Conservation (phyloP, 2,113 vertebrate genomes). For the Daubentonia madagascariensis region DNA sequence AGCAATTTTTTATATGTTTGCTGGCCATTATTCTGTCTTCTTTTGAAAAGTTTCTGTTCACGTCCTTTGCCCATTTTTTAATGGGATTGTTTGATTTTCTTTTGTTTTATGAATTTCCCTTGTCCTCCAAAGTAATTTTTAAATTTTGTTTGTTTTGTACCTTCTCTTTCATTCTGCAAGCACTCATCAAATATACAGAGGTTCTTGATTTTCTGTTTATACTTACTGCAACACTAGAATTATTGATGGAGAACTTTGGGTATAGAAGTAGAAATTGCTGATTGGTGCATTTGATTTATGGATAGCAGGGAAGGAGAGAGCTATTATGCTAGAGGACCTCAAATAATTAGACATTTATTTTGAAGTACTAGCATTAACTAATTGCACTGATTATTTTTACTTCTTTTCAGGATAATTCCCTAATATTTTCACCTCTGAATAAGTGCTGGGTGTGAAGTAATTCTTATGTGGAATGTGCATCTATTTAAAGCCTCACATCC, state of each 20-base stretch:
- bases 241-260: background rate
- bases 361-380: background rate
- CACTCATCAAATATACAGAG: background rate
- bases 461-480: background rate
- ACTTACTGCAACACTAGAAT: background rate
- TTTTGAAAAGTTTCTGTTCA: too few relatives aligned
- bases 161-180: background rate
- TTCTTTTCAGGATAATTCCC: background rate
- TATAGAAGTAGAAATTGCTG: background rate
- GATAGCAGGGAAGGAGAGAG: background rate
- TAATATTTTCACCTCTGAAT: background rate
- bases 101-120: background rate
- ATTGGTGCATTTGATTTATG: background rate
- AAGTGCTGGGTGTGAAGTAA: background rate
- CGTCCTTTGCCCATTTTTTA: too few relatives aligned
- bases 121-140: background rate
- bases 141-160: background rate
- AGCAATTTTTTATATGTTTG: too few relatives aligned
- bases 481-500: background rate
- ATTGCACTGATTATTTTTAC: background rate
- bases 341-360: background rate
- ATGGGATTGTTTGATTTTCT: background rate
- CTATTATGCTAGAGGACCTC: background rate
- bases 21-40: too few relatives aligned
- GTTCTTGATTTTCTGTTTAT: background rate